phyloP scores from a whole-genome alignment of 2,113 vertebrate genomes.

The Ctenomys sociabilis region DNA sequence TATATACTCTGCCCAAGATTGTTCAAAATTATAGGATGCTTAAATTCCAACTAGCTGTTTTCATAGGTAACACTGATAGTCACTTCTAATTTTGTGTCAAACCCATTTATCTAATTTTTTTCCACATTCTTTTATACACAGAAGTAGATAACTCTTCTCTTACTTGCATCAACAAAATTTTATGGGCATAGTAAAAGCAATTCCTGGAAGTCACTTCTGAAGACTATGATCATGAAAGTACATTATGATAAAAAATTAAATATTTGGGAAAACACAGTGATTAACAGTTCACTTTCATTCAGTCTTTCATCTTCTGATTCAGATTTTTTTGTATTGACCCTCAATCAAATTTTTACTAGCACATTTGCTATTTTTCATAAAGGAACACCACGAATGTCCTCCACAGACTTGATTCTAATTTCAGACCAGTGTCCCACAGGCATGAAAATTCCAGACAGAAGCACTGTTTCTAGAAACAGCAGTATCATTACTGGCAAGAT shows the following conservation, averaged over 20 bases:
- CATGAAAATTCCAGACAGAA: background rate
- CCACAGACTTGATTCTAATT: background rate
- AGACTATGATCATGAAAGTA: background rate
- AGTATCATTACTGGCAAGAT: background rate
- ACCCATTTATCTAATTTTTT: background rate
- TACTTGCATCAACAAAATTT: background rate
- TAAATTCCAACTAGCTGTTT: background rate
- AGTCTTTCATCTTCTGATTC: background rate
- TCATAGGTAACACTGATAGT: background rate
- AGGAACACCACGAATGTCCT: background rate
- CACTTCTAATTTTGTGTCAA: background rate
- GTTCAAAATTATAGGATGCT: background rate
- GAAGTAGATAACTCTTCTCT: background rate
- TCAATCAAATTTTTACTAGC: background rate
- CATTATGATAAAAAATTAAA: background rate
- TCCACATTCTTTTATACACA: background rate
- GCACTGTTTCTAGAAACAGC: background rate
- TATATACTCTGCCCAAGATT: background rate
- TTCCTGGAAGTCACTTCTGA: slow-evolving; percentile 6
- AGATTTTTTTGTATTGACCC: background rate
- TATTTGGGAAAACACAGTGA: background rate
- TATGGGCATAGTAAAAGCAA: background rate
- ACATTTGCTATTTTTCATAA: background rate
- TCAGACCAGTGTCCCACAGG: background rate
- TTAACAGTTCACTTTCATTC: background rate